Base-by-base conservation (phyloP, 2,113 vertebrate species). In the Esox niger region DNA sequence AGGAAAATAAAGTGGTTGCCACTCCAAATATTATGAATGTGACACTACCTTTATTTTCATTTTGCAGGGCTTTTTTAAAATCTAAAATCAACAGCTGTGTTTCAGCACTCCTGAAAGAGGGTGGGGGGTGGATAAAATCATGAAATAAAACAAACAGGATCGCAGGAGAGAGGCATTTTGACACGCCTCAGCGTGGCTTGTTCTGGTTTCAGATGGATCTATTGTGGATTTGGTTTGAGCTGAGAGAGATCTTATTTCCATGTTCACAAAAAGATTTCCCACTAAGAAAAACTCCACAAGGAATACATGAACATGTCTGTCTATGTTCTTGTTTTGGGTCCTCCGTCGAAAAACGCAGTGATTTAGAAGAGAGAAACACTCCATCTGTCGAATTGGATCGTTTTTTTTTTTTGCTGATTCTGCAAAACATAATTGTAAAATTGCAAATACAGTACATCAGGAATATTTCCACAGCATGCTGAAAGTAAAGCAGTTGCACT, bases 1-100 rank as follows among this genome's bases (percentile, higher is more conserved):
- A 96, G 89, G 91, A 95, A 95, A 95, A 95, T 92, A 95, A 89
- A 89, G 89, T 87, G 87, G 87, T 78, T 90, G 92, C 95, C 94
- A 95, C 91, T 92, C 90, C 88, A 94, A 96, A 95, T 96, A 96
- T 94, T 96, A 94, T 93, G 84, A 86, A 69, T 87, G 83, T 76
- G 84, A 90, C 83, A 81, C 82, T 88, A 78, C 79, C 86, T 86
- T 80, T 90, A 80, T 89, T 90, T 91, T 88, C 76, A 82, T 87
- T 86, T 81, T 69, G 65, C 72, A 78, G 71, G 79, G 74, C 70
- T 86, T 87, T 87, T 84, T 81, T 25, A 23, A 82, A 78, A 65
- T 70, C 77, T 84, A 78, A 90, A 87, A 86, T 80, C 86, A 89
- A 88, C 80, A 82, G 79, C 77, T 31, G 27, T 35, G 59, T 21